phyloP scores from a whole-genome alignment of 1,140 invertebrate genomes.

The Papilio glaucus region DNA sequence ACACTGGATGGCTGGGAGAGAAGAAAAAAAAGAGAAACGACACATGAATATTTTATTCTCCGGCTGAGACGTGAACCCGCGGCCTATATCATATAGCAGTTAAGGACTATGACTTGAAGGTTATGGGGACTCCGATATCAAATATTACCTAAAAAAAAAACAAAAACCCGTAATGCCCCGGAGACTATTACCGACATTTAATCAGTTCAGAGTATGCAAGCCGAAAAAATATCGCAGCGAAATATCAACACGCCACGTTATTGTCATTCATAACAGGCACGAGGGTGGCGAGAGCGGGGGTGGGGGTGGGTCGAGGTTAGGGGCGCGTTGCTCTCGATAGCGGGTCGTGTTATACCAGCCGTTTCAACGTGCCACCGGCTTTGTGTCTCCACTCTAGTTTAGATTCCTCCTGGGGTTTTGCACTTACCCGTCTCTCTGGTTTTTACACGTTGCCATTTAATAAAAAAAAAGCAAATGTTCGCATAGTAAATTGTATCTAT shows the following conservation, averaged over 20 bases:
- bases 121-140: background rate
- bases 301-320: conserved; percentile 40
- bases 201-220: conserved; percentile 79
- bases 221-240: conserved; percentile 73
- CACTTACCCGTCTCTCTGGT: conserved; percentile 38
- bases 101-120: background rate
- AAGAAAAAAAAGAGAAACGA: no score
- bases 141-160: conserved; percentile 6
- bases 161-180: background rate
- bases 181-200: conserved; percentile 57
- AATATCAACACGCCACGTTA: conserved; percentile 68
- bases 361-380: conserved; percentile 57
- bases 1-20: no score
- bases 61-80: background rate
- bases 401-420: conserved; percentile 54
- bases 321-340: conserved; percentile 56
- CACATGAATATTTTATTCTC: background rate
- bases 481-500: conserved; percentile 33
- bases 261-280: conserved; percentile 81
- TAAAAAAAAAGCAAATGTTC: conserved; percentile 33
- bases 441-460: conserved; percentile 45
- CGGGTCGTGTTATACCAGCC: conserved; percentile 64
- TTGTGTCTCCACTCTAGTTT: conserved; percentile 56
- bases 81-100: no score
- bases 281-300: conserved; percentile 41